Base-by-base conservation (phyloP, 1,140 invertebrate genomes). In the Acromyrmex heyeri region DNA sequence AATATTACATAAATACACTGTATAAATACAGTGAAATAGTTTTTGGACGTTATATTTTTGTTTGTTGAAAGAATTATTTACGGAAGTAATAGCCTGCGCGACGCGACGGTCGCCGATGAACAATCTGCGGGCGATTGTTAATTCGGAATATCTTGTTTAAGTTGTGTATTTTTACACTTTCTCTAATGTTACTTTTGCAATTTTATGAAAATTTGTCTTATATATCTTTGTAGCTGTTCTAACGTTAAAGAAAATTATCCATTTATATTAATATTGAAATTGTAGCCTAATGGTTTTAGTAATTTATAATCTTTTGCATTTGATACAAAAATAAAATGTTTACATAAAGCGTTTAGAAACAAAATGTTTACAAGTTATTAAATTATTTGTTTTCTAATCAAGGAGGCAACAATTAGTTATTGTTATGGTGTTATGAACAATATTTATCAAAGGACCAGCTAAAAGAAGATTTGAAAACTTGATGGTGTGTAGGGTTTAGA, bases 391-490 rank as follows among this genome's bases (percentile, higher is more conserved):
- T 61, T 61, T 61, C 0, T 30, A 3, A 59, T 38, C 30, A 27
- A 18, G 44, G 27, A 12, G 24, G 14, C 6, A 8, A 38, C 34
- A 34, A 2, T 34, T 34, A 0, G 0, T 44, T 44, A 10, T 44
- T 44, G 38, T 44, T 44, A 65, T n/a, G 30, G 4, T 12, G 44
- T 27, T 64, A 7, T 12, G 44, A 67, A 21, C 48, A 34, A 48
- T 50, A 55, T 16, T 18, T 8, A 38, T 10, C 24, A 61, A 73
- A 82, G 34, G 70, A 30, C 81, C 30, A 70, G 16, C 34, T 59
- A 64, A 53, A 44, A 81, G 61, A 64, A 79, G 67, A 81, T 73
- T 72, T 53, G 73, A 90, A 86, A 67, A 82, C 7, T 87, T 67
- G 73, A 50, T 44, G 62, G 81, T 75, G 73, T 30, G 72, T 24